These are phyloP conservation scores for Sebastes nivosus DNA, from an alignment of 2,797 vertebrate species.

Conservation along the genomic window DNA sequence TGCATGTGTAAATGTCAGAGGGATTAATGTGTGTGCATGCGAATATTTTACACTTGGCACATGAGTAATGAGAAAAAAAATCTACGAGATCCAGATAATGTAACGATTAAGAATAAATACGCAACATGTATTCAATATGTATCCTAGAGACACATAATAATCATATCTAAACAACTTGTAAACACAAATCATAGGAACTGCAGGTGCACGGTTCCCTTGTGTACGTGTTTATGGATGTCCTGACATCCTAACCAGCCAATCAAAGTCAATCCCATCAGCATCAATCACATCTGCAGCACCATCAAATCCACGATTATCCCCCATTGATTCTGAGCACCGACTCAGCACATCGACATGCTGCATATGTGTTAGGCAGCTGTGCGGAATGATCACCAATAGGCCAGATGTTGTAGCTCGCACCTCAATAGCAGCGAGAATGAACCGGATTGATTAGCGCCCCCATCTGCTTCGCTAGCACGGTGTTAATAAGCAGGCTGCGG, in stretches of 20 bases:
- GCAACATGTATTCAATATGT: neutral
- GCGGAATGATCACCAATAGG: slow-evolving; percentile 49
- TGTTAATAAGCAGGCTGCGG: slow-evolving; percentile 55
- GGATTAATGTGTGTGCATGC: slow-evolving; percentile 29
- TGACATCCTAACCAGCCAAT: slow-evolving; percentile 19
- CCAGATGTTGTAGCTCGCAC: slow-evolving; percentile 67
- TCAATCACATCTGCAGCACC: slow-evolving; percentile 21
- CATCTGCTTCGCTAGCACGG: slow-evolving; percentile 58
- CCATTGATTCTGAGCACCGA: slow-evolving; percentile 5
- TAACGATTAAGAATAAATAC: neutral
- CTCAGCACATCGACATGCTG: slow-evolving; percentile 46
- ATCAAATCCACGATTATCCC: slow-evolving; percentile 36
- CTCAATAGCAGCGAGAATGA: slow-evolving; percentile 47
- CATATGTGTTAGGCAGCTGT: slow-evolving; percentile 62
- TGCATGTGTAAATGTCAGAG: slow-evolving; percentile 47
- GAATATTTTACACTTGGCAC: slow-evolving; percentile 9
- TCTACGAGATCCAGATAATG: neutral
- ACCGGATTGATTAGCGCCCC: slow-evolving; percentile 65
- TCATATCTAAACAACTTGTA: neutral
- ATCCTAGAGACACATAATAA: neutral
- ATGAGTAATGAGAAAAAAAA: slow-evolving; percentile 5
- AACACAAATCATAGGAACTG: neutral
- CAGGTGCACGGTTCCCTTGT: neutral
- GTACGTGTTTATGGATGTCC: neutral
- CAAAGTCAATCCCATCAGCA: slow-evolving; percentile 19